phyloP scores from a whole-genome alignment of 2,888 invertebrate genomes.

The Agonopterix arenella region DNA sequence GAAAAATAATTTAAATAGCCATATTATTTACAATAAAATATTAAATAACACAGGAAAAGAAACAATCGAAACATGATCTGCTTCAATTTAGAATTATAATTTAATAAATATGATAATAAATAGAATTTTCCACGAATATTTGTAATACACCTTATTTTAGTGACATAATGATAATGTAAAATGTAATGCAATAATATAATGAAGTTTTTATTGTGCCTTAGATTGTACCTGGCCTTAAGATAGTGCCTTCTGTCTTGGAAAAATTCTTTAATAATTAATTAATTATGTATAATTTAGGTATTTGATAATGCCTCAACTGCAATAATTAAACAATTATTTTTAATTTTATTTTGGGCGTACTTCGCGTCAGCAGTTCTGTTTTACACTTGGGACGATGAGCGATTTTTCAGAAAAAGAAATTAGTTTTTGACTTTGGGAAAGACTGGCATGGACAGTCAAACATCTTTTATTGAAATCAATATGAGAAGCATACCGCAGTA shows the following conservation, averaged over 20 bases:
- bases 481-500: no score
- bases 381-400: no score
- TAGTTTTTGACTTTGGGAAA: no score
- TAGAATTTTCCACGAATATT: conserved; percentile 1
- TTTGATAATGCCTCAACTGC: no score
- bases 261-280: conserved; percentile 14
- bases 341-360: no score
- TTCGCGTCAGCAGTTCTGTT: no score
- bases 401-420: no score
- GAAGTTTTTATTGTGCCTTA: conserved; percentile 40
- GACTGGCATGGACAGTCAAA: no score
- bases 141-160: conserved; percentile 6
- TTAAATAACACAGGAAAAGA: conserved; percentile 11
- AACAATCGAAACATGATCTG: conserved; percentile 17
- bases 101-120: background rate
- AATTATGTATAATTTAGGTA: background rate
- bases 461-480: no score
- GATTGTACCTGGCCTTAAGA: conserved; percentile 33
- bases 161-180: conserved; percentile 13
- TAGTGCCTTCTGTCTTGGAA: conserved; percentile 34
- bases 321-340: no score
- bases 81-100: conserved; percentile 3
- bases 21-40: conserved; percentile 45
- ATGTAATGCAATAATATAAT: conserved; percentile 32
- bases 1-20: conserved; percentile 41